Base-by-base conservation (phyloP, 92 coral and sea anemone genomes). In the Epizoanthus illoricatus region DNA sequence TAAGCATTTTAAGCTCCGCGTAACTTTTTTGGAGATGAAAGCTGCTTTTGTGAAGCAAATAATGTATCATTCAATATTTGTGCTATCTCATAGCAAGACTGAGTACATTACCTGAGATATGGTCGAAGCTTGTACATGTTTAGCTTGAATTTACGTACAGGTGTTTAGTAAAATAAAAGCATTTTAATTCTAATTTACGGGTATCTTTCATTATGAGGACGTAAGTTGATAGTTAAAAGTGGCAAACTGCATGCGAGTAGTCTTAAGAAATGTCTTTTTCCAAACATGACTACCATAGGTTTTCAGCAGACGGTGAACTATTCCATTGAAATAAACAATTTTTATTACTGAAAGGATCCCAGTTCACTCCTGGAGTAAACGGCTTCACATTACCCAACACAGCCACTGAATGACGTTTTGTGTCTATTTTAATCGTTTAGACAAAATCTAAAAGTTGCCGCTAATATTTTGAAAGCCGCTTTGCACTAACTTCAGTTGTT, bases 161-260 rank as follows among this genome's bases (percentile, higher is more conserved):
- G 70, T 78, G n/a, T 41, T 59, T 21, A 78, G 64, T 40, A 78
- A 28, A 78, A 65, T 40, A 78, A 49, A 78, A 65, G 43, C 70
- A 45, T 78, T 75, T 78, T 78, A 78, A 78, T 78, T 12, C 39
- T 33, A 62, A 61, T 62, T 62, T 76, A 42, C 55, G 18, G 28
- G 39, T 41, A 43, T 45, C 41, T 59, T 78, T 78, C 55, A 42
- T 62, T 58, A 78, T 15, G 66, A 62, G 52, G 41, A 21, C 21
- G 33, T 63, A 64, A 78, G 64, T 18, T 41, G 82, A 78, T 78
- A 62, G 71, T 45, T 63, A 21, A 43, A 78, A 59, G 33, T 52
- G 56, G 56, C 56, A 52, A 52, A 52, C 56, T 52, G 10, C 56
- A 52, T 52, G 15, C 56, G 56, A 11, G 56, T 52, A 52, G 13